These are phyloP conservation scores for Columba janthina DNA, from an alignment of 2,113 vertebrate species.

Conservation along the genomic window DNA sequence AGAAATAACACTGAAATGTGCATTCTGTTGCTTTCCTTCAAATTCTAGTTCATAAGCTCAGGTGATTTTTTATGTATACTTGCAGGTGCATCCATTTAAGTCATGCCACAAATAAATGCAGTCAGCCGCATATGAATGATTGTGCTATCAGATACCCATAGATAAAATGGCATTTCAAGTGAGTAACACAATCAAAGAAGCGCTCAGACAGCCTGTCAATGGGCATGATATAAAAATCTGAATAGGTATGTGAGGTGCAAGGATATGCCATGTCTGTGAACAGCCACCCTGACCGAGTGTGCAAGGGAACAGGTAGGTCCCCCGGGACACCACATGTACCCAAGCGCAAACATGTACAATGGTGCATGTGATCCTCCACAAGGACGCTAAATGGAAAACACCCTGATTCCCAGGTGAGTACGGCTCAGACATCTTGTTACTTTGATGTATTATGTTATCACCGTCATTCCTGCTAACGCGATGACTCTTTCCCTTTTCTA, in stretches of 20 bases:
- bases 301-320: not conserved
- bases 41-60: not conserved
- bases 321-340: rapidly evolving
- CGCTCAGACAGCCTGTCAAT: not conserved
- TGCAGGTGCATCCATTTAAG: not conserved
- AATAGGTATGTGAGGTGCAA: not conserved
- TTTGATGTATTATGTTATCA: not conserved
- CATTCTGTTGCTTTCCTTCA: not conserved
- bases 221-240: not conserved
- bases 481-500: not conserved
- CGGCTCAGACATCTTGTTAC: not conserved
- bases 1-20: not conserved
- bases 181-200: not conserved
- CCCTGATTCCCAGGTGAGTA: not conserved
- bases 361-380: not conserved
- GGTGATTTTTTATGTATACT: constrained; percentile 12
- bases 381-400: not conserved
- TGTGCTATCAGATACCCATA: not conserved
- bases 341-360: rapidly evolving
- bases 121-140: not conserved
- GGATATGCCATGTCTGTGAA: not conserved
- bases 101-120: not conserved
- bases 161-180: not conserved
- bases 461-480: not conserved
- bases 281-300: rapidly evolving